Base-by-base conservation (phyloP, 2,113 vertebrate species). In the Argyrosomus japonicus region DNA sequence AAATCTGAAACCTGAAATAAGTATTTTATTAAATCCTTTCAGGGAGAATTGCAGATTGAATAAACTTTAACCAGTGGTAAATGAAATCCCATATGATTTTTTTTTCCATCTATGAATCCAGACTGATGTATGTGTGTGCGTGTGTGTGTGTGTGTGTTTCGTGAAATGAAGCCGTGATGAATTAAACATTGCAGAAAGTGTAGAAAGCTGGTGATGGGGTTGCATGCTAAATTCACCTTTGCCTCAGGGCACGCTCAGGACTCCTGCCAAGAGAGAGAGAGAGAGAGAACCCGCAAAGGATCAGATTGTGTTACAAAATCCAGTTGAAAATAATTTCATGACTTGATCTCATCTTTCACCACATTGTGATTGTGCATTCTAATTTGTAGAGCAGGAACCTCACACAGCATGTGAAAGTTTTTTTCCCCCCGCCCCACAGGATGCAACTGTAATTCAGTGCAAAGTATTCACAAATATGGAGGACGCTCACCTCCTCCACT, bases 341-440 rank as follows among this genome's bases (percentile, higher is more conserved):
- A 69, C 72, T 82, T 83, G 57, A 87, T 87, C 88, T 90, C 87
- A 15, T 88, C 87, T 92, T 91, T 94, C 84, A 82, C 53, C 86
- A 79, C 92, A 14, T 82, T 91, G 92, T 93, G 93, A 94, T 89
- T 71, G 68, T 84, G 92, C 93, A 92, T 94, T 89, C 83, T 94
- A 91, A 95, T 94, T 91, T 84, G n/a, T 84, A n/a, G 68, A 77
- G 81, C 63, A 85, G 87, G 68, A 61, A 79, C 79, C 47, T 86
- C 69, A 36, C 45, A 32, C 9, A 13, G 32, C 78, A 65, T 74
- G 80, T 40, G 77, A 73, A 51, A 32, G 51, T 67, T 73, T 62
- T 65, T 51, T 12, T 9, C 47, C 23, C 48, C 32, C 12, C 23
- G 18, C 48, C 51, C 60, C 67, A 36, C 50, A 53, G 18, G 40